These are phyloP conservation scores for Hoplostethus atlanticus DNA, from an alignment of 2,797 vertebrate species.

Conservation along the genomic window DNA sequence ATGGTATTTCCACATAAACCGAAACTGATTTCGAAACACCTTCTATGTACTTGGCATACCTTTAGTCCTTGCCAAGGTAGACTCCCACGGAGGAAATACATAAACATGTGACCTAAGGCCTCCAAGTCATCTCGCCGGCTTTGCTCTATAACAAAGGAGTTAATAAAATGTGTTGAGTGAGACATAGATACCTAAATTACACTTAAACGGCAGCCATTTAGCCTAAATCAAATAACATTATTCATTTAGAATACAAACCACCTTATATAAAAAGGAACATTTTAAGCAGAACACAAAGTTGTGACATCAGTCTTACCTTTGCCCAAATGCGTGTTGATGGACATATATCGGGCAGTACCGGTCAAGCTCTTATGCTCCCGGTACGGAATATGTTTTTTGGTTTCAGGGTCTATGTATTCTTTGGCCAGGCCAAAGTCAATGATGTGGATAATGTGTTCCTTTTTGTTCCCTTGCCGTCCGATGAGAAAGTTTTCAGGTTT, in stretches of 20 bases:
- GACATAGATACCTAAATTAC: not conserved
- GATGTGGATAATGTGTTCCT: slow-evolving; percentile 98
- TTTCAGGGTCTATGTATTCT: slow-evolving; percentile 98
- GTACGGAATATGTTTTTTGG: slow-evolving; percentile 99
- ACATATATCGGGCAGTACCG: slow-evolving; percentile 98
- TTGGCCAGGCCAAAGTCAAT: slow-evolving; percentile 99
- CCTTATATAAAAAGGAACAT: not conserved
- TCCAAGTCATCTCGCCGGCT: slow-evolving; percentile 98
- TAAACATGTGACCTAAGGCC: slow-evolving; percentile 99
- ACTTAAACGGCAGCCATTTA: too few species aligned
- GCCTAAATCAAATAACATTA: too few species aligned
- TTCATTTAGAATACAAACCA: not conserved
- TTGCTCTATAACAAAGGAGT: slow-evolving; percentile 88
- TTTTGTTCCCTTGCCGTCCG: slow-evolving; percentile 97
- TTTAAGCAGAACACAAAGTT: not conserved
- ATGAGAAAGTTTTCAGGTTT: slow-evolving; percentile 99
- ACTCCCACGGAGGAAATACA: slow-evolving; percentile 99
- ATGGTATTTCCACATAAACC: not conserved
- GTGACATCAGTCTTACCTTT: slow-evolving; percentile 87
- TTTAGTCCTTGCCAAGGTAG: slow-evolving; percentile 99
- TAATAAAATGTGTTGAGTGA: not conserved
- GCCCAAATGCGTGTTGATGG: slow-evolving; percentile 98
- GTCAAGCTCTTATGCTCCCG: slow-evolving; percentile 99
- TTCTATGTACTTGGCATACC: slow-evolving; percentile 78
- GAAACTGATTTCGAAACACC: slow-evolving; percentile 6